Base-by-base conservation (phyloP, 2,888 invertebrate genomes). In the Eupsilia transversa region DNA sequence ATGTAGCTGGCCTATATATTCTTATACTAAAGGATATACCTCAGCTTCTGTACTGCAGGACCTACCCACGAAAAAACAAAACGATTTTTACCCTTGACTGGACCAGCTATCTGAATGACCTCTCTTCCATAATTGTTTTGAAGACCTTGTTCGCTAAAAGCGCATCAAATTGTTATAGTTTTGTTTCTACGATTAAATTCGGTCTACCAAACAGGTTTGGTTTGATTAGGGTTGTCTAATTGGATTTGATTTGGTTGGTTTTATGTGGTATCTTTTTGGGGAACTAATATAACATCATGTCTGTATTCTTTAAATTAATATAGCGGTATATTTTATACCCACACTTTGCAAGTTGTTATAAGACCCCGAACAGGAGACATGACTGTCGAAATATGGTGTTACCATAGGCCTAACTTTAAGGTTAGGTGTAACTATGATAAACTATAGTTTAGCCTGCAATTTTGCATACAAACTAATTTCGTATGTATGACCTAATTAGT, bases 121-220 rank as follows among this genome's bases (percentile, higher is more conserved):
- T 74, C 68, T 61, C 61, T 35, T 75, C 10, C n/a, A 10, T 76
- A 78, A 74, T 74, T 41, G 57, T 54, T 67, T 66, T 30, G 23
- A 43, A 74, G 70, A 72, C 80, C 86, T 87, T 84, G 77, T 64
- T 41, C 23, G 27, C 56, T 65, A 74, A 64, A 73, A 82, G 75
- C 85, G 71, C 63, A 72, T 72, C 79, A 74, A 79, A 86, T 83
- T 82, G 66, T 67, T 83, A 76, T 79, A 72, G 81, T 77, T 85
- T 75, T 65, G 73, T 79, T 83, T 69, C 65, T 43, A 70, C 71
- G 77, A 86, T 87, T 77, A 68, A 74, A 80, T 80, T 69, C 46
- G 72, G 77, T 82, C 54, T 71, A 69, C 38, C 49, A 35, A 74
- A 88, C 82, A 52, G n/a, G 79, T 86, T 81, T 77, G 14, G 33